Conservation (phyloP, 2,888 invertebrate genomes). For the Dynastes grantii region DNA sequence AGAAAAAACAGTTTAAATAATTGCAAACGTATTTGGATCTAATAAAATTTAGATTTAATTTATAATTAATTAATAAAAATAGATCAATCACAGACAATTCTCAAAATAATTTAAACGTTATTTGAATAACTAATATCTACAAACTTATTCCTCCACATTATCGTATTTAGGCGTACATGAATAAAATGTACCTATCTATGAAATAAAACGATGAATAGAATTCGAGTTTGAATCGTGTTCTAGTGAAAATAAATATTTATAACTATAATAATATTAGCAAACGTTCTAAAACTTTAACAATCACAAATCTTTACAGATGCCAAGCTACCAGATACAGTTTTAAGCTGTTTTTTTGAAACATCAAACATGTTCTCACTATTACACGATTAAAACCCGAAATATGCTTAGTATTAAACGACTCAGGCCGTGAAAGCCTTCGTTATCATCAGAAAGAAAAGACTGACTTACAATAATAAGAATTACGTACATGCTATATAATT, state of each 20-base stretch:
- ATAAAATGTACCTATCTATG: slow-evolving; percentile 16
- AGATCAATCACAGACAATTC: slow-evolving; percentile 71
- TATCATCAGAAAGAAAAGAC: slow-evolving; percentile 11
- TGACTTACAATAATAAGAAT: slow-evolving; percentile 38
- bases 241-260: no score
- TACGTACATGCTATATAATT: slow-evolving; percentile 15
- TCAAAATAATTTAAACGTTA: slow-evolving; percentile 68
- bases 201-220: not conserved
- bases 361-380: no score
- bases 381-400: no score
- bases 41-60: slow-evolving; percentile 53
- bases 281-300: no score
- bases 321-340: no score
- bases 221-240: no score
- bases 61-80: slow-evolving; percentile 69
- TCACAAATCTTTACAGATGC: no score
- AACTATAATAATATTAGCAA: no score
- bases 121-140: slow-evolving; percentile 54
- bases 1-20: not conserved
- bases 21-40: slow-evolving; percentile 41
- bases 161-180: slow-evolving; percentile 16
- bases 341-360: no score
- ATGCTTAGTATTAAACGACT: slow-evolving; percentile 45
- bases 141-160: slow-evolving; percentile 55
- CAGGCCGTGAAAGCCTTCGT: not conserved